Evolutionary conservation across 2,888 invertebrate species (phyloP), one percentile per base, ranked within the genome.

Genomic region (Nesidiocoris tenuis): DNA sequence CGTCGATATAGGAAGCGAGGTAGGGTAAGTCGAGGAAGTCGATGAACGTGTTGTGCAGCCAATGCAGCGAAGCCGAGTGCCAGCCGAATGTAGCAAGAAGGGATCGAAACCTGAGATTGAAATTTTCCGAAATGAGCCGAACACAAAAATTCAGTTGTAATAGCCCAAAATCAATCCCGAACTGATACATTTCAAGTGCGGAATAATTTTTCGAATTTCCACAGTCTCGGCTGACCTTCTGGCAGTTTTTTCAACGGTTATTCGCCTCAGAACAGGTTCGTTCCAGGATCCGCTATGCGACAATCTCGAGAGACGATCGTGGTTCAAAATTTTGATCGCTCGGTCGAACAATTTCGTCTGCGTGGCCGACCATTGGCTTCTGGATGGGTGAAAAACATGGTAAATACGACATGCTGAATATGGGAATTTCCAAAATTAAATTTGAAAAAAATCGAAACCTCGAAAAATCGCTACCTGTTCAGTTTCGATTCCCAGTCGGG

Each of bases 1-100:
- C 90, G 81, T 94, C 93, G 18, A 93, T 85, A 83, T 94, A 94
- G 5, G 89, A 88, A 0, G 89, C 87, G 79, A 93, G 86, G 82
- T 91, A 90, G 2, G 77, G 70, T 24, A 78, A 66, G 87, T 86
- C 18, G 87, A 86, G 67, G 88, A 89, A 63, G 78, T 93, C 91
- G 79, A 92, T 86, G 5, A 94, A 82, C 9, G 90, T 82, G 59
- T 87, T 85, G 83, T 94, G 93, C 39, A 94, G 83, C 94, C 94
- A 94, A 80, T 92, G 91, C 0, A 89, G 87, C 22, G 91, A 83
- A 79, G 89, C 88, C 22, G 87, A 83, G 80, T 93, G 91, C 93
- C 93, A 94, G n/a, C 87, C 85, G 9, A 90, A 86, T 1, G 88
- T 86, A 0, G 90, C 89, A 74, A 80, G 39, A 22, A 71, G 54